Conservation (phyloP, 2,797 vertebrate species). For the Sebastes melanostomus region DNA sequence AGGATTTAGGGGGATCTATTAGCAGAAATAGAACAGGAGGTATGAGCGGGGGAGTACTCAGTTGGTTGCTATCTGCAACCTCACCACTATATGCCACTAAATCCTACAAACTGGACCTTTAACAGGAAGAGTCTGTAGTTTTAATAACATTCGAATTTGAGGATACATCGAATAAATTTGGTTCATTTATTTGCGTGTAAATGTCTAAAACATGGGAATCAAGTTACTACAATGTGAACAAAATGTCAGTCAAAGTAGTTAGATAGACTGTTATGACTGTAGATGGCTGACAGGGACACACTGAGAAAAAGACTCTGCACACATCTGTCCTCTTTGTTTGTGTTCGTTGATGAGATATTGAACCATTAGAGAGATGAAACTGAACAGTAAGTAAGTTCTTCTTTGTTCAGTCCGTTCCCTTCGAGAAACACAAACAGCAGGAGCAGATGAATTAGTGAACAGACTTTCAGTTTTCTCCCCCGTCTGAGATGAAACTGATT, state of each 20-base stretch:
- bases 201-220: background rate
- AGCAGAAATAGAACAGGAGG: too few species aligned
- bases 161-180: background rate
- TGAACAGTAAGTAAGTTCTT: background rate
- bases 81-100: too few species aligned
- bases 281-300: background rate
- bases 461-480: background rate
- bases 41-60: accelerated
- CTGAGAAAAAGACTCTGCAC: background rate
- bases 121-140: background rate
- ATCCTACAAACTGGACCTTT: background rate
- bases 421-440: background rate
- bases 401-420: background rate
- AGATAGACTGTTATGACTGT: background rate
- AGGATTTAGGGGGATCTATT: too few species aligned
- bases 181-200: background rate
- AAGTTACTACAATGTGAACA: background rate
- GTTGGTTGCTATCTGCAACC: too few species aligned
- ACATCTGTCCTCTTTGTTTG: background rate
- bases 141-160: background rate
- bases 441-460: background rate
- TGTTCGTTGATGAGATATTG: background rate
- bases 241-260: background rate
- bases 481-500: background rate
- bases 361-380: background rate